phyloP scores from a whole-genome alignment of 2,113 vertebrate species.

The Todiramphus saurophagus region DNA sequence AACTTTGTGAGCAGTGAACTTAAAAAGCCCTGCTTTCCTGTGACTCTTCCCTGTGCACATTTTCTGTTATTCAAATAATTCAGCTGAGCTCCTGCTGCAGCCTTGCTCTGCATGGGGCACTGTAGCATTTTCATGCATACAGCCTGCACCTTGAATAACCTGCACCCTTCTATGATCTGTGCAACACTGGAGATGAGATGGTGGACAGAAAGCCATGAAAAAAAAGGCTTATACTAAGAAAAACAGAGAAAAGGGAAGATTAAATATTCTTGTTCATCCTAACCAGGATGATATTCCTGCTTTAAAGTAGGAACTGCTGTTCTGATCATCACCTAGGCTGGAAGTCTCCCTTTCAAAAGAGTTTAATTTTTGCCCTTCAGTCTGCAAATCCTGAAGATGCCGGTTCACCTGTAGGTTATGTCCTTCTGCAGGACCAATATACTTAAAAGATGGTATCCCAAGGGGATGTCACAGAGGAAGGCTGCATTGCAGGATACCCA shows the following conservation, averaged over 20 bases:
- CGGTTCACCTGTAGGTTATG: not conserved
- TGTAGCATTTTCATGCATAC: not conserved
- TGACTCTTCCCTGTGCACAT: not conserved
- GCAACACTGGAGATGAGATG: not conserved
- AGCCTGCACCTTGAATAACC: not conserved
- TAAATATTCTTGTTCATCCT: not conserved
- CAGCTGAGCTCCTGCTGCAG: slow-evolving; percentile 17
- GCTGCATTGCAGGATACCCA: not conserved
- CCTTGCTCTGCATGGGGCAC: not conserved
- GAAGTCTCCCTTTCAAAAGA: not conserved
- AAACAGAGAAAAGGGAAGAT: not conserved
- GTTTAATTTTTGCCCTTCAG: not conserved
- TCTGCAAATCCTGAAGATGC: not conserved
- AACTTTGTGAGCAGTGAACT: not conserved
- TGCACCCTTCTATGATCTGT: not conserved
- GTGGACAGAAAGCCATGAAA: not conserved
- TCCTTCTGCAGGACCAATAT: not conserved
- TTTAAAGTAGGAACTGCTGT: not conserved
- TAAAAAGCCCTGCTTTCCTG: not conserved
- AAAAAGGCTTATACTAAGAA: not conserved
- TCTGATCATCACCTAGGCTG: not conserved
- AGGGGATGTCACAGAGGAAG: not conserved
- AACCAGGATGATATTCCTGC: not conserved
- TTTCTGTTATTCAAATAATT: slow-evolving; percentile 13
- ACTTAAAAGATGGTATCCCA: not conserved